Evolutionary conservation across 2,797 vertebrate genomes (phyloP).

Genomic region (Sciurus vulgaris): DNA sequence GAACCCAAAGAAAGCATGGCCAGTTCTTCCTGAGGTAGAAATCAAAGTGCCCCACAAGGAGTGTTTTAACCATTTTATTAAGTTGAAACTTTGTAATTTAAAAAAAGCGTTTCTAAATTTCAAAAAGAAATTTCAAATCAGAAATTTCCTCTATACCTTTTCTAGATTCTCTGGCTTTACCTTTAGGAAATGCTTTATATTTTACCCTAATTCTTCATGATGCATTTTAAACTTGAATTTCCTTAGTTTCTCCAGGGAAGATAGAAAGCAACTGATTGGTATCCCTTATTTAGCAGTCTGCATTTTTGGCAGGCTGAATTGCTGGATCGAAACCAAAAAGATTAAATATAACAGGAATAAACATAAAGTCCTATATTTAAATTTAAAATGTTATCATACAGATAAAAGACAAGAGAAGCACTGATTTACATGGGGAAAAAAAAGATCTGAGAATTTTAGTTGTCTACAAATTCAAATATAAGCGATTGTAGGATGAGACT

Average conservation of each 20-base stretch:
- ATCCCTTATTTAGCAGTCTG: constrained; percentile 78
- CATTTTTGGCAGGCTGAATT: constrained; percentile 76
- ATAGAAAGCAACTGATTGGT: constrained; percentile 62
- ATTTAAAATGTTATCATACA: constrained; percentile 72
- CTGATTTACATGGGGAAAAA: not conserved
- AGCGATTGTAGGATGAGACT: not conserved
- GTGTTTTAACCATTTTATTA: constrained; percentile 1
- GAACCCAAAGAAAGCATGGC: not conserved
- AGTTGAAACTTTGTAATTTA: not conserved
- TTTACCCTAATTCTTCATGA: constrained; percentile 30
- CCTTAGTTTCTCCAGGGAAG: constrained; percentile 60
- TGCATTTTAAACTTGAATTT: constrained; percentile 69
- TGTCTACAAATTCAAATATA: constrained; percentile 1
- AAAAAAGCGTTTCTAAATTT: not conserved
- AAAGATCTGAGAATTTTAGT: constrained; percentile 36
- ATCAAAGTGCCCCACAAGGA: not conserved
- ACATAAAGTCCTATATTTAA: constrained; percentile 81
- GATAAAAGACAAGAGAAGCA: constrained; percentile 70
- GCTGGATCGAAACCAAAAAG: constrained; percentile 78
- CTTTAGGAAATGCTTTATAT: constrained; percentile 26
- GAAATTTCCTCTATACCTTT: not conserved
- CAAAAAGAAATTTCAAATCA: not conserved
- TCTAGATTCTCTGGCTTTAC: not conserved
- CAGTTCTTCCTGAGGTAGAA: not conserved
- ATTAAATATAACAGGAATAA: constrained; percentile 82